Evolutionary conservation across 1,140 invertebrate species (phyloP), one percentile per base, ranked within the genome.

Genomic region (Micrasema longulum): DNA sequence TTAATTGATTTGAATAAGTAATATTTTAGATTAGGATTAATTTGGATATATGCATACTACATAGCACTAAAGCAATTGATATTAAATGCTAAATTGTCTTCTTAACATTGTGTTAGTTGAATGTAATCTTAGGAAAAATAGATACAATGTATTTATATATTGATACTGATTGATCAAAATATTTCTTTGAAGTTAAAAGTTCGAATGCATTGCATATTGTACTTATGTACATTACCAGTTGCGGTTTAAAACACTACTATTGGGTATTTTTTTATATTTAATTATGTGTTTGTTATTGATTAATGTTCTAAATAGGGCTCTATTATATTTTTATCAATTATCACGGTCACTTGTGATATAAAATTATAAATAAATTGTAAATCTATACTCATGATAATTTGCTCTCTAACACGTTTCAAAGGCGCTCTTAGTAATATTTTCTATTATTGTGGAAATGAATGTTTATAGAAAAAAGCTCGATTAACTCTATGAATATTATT

Each of bases 401-500:
- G 55, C 55, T 60, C 55, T 60, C 55, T 60, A 60, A 60, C 55
- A 22, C 10, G 12, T 57, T 57, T 14, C 1, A 12, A 36, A 38
- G 55, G 16, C 26, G 26, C 26, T 31, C 26, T 31, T 31, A 31
- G 26, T 31, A 31, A 31, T 31, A 31, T 31, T 31, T 4, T 31
- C 7, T 31, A 31, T 7, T 31, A 4, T 31, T 31, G 26, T 31
- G 7, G 26, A 7, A 2, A 4, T 31, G 2, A 2, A 31, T 31
- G 2, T 31, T 7, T 31, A 4, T 4, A 7, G 26, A 31, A 31
- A 4, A 31, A 41, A 11, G 38, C 10, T 38, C 16, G 1, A 41
- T 41, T 14, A 60, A 41, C 36, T 23, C 55, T 60, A 60, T 60
- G 16, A 41, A 60, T 53, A 31, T 57, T 43, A 60, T 60, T 41